Conservation (phyloP, 1,140 invertebrate species). For the Papilio machaon region DNA sequence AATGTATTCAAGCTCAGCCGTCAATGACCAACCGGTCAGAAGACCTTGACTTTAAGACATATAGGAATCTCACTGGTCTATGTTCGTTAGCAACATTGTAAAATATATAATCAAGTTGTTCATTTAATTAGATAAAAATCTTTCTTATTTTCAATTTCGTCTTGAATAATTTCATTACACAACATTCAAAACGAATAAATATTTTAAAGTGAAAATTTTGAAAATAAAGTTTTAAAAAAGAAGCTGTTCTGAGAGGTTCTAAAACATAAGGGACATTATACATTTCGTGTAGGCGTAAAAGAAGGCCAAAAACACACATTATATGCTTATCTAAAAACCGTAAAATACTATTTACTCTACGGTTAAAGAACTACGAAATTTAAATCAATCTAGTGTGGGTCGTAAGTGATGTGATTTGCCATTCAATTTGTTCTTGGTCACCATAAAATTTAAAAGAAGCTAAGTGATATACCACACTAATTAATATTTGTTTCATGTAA, state of each 20-base stretch:
- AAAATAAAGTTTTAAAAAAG: not conserved
- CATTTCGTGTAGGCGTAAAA: not conserved
- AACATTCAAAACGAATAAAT: not conserved
- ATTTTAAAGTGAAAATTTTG: too few relatives aligned
- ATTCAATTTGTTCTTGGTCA: not conserved
- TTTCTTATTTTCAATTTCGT: not conserved
- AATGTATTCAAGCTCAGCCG: not conserved
- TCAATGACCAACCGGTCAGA: conserved; percentile 6
- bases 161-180: not conserved
- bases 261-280: not conserved
- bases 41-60: conserved; percentile 5
- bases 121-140: not conserved
- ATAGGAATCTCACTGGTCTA: not conserved
- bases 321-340: not conserved
- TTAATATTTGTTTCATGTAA: not conserved
- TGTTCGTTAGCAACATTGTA: not conserved
- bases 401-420: not conserved
- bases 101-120: not conserved
- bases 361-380: not conserved
- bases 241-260: not conserved
- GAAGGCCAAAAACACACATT: not conserved
- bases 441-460: not conserved
- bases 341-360: not conserved
- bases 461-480: too few relatives aligned
- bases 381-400: not conserved